Conservation (phyloP, 2,113 vertebrate species). For the Gorilla gorilla region DNA sequence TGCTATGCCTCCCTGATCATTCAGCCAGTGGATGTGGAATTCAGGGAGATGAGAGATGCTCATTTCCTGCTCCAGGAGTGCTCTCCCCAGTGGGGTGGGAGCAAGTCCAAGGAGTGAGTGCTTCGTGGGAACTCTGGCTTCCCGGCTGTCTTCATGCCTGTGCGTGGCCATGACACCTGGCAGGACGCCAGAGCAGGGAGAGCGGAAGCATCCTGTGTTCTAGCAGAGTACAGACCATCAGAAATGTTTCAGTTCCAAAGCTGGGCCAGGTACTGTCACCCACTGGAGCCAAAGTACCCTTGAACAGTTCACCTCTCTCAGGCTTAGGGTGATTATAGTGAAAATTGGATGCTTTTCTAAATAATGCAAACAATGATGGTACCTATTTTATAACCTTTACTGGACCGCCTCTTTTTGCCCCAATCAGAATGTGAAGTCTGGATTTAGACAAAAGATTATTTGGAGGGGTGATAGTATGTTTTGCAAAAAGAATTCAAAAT, state of each 20-base stretch:
- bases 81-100: not conserved
- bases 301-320: not conserved
- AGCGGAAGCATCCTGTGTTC: not conserved
- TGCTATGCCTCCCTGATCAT: not conserved
- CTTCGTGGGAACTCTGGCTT: not conserved
- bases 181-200: not conserved
- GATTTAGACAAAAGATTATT: not conserved
- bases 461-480: not conserved
- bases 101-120: not conserved
- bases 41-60: not conserved
- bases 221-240: not conserved
- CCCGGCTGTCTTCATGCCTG: not conserved
- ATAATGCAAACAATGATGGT: not conserved
- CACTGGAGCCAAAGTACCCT: not conserved
- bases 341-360: not conserved
- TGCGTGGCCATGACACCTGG: not conserved
- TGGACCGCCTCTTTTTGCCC: not conserved
- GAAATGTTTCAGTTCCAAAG: not conserved
- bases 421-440: slow-evolving; percentile 6
- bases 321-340: not conserved
- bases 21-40: not conserved
- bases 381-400: not conserved
- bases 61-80: not conserved
- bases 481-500: not conserved
- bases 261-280: not conserved